A percentile compares a stretch with the other conserved stretches of the same genome.
Evolutionary conservation across 2,888 invertebrate genomes (phyloP).

Genomic region (Mylabris sibirica): DNA sequence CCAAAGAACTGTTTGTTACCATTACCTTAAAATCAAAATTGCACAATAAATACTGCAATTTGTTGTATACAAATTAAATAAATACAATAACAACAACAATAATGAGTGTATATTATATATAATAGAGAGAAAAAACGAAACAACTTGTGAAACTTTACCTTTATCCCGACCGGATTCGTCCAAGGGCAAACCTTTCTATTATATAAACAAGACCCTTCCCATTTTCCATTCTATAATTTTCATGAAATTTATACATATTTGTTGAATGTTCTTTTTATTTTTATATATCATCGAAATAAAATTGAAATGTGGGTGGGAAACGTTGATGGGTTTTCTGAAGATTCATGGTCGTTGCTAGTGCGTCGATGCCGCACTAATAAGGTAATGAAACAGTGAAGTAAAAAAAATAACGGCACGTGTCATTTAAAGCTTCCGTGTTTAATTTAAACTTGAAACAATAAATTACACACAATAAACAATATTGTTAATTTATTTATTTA

Average conservation of each 20-base stretch:
- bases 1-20: conserved; percentile 16
- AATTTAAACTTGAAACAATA: conserved; percentile 25
- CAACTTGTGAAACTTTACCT: not conserved
- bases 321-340: not conserved
- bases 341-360: not conserved
- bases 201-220: not conserved
- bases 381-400: not conserved
- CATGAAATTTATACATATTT: not conserved
- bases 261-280: not conserved
- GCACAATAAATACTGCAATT: conserved; percentile 8
- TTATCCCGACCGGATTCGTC: not conserved
- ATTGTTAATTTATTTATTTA: conserved; percentile 16
- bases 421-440: conserved; percentile 26
- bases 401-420: conserved; percentile 16
- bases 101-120: too few species aligned
- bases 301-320: conserved; percentile 4
- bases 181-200: conserved; percentile 7
- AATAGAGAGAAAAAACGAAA: not conserved
- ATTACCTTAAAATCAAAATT: conserved; percentile 15
- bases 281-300: not conserved
- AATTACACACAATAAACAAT: conserved; percentile 24
- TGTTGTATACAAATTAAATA: not conserved
- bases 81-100: not conserved
- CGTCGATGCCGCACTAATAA: not conserved
- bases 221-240: not conserved